Evolutionary conservation across 2,888 invertebrate genomes (phyloP).

Genomic region (Byasa hedistus): DNA sequence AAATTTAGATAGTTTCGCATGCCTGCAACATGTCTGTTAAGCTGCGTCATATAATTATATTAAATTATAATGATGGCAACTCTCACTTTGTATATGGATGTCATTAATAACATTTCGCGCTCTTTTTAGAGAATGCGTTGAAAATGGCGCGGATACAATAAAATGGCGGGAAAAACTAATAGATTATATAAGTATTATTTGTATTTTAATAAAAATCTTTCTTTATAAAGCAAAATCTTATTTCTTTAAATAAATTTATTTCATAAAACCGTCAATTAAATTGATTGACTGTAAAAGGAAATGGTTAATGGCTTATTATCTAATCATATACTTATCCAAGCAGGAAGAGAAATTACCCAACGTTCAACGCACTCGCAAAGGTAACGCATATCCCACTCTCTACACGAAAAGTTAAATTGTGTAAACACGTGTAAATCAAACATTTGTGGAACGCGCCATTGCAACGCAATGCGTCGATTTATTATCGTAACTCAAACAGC

Average conservation of each 20-base stretch:
- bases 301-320: constrained; percentile 9
- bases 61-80: not conserved
- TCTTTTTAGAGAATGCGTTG: too few species aligned
- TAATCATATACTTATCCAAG: constrained; percentile 25
- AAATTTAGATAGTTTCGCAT: constrained; percentile 29
- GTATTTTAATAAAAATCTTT: too few species aligned
- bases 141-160: too few species aligned
- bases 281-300: not conserved
- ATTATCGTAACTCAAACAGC: constrained; percentile 65
- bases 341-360: constrained; percentile 36
- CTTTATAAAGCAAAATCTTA: too few species aligned
- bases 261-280: not conserved
- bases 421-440: constrained; percentile 51
- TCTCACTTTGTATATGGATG: too few species aligned
- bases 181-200: too few species aligned
- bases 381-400: constrained; percentile 31
- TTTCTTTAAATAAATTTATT: too few species aligned
- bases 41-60: not conserved
- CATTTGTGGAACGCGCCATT: constrained; percentile 64
- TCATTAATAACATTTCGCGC: too few species aligned
- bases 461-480: constrained; percentile 55
- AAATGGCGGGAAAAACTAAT: too few species aligned
- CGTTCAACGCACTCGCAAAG: constrained; percentile 18
- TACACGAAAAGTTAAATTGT: constrained; percentile 38
- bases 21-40: not conserved